A percentile compares a stretch with the other conserved stretches of the same genome.
These are phyloP conservation scores for Rhynchomys soricoides DNA, from an alignment of 2,113 vertebrate species.

Conservation along the genomic window DNA sequence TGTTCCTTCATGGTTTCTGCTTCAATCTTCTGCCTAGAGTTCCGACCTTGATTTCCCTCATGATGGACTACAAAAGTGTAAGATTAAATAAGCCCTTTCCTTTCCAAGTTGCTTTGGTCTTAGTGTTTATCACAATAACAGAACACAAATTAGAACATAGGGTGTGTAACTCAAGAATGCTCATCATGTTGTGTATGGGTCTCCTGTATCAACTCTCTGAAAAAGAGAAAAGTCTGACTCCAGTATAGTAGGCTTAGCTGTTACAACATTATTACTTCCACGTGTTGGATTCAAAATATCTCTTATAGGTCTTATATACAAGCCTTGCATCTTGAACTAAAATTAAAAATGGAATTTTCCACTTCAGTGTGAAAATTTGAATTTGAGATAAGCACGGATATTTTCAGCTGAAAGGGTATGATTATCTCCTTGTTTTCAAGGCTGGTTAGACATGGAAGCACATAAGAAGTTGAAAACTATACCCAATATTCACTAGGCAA, in stretches of 20 bases:
- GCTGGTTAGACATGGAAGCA: background rate
- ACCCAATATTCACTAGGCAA: background rate
- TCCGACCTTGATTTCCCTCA: background rate
- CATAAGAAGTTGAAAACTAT: background rate
- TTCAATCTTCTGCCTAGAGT: background rate
- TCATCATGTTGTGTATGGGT: background rate
- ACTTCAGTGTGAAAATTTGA: slow-evolving; percentile 8
- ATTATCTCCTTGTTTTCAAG: background rate
- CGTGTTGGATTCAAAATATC: background rate
- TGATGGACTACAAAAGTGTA: background rate
- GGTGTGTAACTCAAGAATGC: background rate
- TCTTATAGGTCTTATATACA: background rate
- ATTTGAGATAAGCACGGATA: slow-evolving; percentile 14
- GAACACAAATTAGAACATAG: background rate
- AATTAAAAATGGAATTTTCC: background rate
- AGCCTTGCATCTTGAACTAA: background rate
- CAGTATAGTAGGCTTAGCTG: background rate
- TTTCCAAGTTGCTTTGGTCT: background rate
- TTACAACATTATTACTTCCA: background rate
- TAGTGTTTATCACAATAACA: background rate
- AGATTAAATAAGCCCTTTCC: background rate
- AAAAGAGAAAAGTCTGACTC: background rate
- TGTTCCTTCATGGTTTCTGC: background rate
- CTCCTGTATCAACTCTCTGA: background rate
- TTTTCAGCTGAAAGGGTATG: slow-evolving; percentile 9